A percentile compares a stretch with the other conserved stretches of the same genome.
Evolutionary conservation across 2,113 vertebrate genomes (phyloP).

Genomic region (Scomber colias): DNA sequence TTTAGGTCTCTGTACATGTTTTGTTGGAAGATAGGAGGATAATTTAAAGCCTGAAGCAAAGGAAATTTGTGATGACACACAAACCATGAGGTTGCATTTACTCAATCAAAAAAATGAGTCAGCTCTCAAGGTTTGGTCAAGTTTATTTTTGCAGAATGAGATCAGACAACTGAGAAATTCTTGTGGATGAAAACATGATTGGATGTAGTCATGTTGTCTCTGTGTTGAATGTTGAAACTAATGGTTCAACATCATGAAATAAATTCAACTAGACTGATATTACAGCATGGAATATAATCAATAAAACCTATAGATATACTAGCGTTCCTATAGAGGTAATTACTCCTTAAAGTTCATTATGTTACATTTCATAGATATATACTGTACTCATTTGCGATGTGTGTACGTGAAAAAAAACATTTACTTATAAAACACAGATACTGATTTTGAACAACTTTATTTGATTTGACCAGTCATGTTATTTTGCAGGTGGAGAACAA

Average conservation of each 20-base stretch:
- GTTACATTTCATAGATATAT: background rate
- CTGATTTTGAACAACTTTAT: too few species aligned
- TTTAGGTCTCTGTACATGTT: background rate
- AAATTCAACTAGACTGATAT: background rate
- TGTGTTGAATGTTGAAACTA: background rate
- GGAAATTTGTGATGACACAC: background rate
- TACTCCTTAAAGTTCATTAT: background rate
- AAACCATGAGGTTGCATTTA: background rate
- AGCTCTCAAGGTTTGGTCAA: slow-evolving; percentile 1
- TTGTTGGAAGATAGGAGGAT: background rate
- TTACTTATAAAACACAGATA: too few species aligned
- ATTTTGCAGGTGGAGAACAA: too few species aligned
- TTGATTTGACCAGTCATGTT: too few species aligned
- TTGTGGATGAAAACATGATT: background rate
- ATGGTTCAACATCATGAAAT: background rate
- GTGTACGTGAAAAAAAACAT: too few species aligned
- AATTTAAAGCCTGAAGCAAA: background rate
- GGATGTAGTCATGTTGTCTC: background rate
- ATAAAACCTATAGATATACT: background rate
- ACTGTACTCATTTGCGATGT: background rate
- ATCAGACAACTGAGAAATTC: background rate
- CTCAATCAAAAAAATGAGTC: slow-evolving; percentile 26
- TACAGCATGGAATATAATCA: background rate
- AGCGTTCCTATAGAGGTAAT: background rate
- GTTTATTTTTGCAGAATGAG: slow-evolving; percentile 54